phyloP scores from a whole-genome alignment of 2,888 invertebrate genomes.

The Platycheirus albimanus region DNA sequence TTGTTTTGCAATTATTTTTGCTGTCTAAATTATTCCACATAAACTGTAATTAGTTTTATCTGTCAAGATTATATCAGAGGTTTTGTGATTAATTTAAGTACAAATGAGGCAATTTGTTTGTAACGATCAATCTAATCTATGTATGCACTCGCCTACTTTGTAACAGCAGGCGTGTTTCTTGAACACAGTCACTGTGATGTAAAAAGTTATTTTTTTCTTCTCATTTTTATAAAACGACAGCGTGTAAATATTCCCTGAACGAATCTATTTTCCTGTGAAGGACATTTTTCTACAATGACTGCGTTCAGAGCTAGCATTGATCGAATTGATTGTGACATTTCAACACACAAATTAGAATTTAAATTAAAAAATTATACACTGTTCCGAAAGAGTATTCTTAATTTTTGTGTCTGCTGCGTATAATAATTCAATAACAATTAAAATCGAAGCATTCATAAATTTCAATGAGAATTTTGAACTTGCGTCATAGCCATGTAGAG shows the following conservation, averaged over 20 bases:
- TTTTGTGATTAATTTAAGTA: slow-evolving; percentile 1
- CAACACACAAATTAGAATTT: too few species aligned
- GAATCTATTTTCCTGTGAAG: too few species aligned
- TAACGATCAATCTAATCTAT: not conserved
- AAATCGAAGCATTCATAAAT: slow-evolving; percentile 1
- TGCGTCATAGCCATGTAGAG: slow-evolving; percentile 15
- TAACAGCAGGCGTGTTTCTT: too few species aligned
- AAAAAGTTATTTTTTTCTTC: too few species aligned
- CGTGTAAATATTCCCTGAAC: too few species aligned
- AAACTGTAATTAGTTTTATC: slow-evolving; percentile 32
- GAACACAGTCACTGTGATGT: too few species aligned
- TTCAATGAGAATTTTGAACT: slow-evolving; percentile 13
- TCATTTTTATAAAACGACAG: too few species aligned
- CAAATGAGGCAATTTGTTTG: slow-evolving; percentile 27
- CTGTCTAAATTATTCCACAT: slow-evolving; percentile 20
- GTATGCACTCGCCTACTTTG: too few species aligned
- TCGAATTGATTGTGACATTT: too few species aligned
- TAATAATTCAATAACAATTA: slow-evolving; percentile 38
- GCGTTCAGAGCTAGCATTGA: too few species aligned
- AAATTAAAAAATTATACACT: not conserved
- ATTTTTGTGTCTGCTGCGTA: slow-evolving; percentile 27
- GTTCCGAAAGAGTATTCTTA: not conserved
- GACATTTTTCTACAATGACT: too few species aligned
- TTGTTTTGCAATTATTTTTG: slow-evolving; percentile 1
- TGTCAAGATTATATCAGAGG: slow-evolving; percentile 7